Conservation (phyloP, 2,888 invertebrate genomes). For the Leistus spinibarbis region DNA sequence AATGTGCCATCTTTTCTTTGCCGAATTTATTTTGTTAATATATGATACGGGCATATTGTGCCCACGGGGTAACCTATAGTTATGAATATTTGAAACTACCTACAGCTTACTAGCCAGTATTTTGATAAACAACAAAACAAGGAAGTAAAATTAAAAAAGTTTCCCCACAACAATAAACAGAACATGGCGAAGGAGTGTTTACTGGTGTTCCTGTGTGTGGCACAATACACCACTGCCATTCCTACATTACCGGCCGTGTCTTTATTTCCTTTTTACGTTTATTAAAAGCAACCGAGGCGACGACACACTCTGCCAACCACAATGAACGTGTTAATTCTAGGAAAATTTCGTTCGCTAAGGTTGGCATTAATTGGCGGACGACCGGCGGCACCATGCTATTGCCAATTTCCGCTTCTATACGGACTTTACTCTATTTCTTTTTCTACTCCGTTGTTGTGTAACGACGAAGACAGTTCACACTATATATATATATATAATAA, state of each 20-base stretch:
- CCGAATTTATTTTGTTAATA: too few relatives aligned
- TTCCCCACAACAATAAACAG: conserved; percentile 3
- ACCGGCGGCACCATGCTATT: conserved; percentile 20
- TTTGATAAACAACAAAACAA: not conserved
- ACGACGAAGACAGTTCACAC: too few relatives aligned
- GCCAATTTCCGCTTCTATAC: conserved; percentile 19
- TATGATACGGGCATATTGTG: too few relatives aligned
- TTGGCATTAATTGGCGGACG: conserved; percentile 31
- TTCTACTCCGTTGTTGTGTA: too few relatives aligned
- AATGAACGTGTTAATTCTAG: conserved; percentile 28
- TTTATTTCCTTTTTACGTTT: conserved; percentile 23
- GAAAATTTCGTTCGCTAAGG: conserved; percentile 33
- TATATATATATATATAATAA: too few relatives aligned
- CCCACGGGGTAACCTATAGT: too few relatives aligned
- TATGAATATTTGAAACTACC: not conserved
- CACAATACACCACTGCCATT: too few relatives aligned
- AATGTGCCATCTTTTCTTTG: not conserved
- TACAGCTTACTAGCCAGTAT: not conserved
- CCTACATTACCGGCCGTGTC: conserved; percentile 6
- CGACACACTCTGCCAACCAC: not conserved
- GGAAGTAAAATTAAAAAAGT: conserved; percentile 30
- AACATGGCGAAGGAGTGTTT: not conserved
- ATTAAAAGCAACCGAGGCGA: not conserved
- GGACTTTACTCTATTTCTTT: too few relatives aligned
- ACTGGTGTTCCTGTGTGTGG: not conserved